These are phyloP conservation scores for Babyrousa celebensis DNA, from an alignment of 2,797 vertebrate genomes.

Conservation along the genomic window DNA sequence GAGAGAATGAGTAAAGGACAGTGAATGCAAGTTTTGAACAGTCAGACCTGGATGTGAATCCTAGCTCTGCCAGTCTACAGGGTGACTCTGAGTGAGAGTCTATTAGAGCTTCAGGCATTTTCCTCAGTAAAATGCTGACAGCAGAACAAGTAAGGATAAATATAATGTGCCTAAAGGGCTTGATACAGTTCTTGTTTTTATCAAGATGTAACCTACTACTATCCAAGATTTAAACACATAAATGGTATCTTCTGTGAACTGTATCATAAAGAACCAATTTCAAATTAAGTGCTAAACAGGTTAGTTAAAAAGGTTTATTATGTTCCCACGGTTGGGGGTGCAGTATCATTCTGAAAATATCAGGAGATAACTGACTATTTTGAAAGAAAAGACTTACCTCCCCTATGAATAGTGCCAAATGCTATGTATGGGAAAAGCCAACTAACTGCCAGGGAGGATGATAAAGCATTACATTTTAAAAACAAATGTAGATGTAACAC, in stretches of 20 bases:
- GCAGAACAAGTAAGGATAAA: background rate
- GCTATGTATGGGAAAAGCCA: conserved; percentile 3
- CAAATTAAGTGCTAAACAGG: conserved; percentile 45
- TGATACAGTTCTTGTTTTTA: background rate
- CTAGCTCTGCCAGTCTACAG: conserved; percentile 6
- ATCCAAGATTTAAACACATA: background rate
- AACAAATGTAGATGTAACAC: conserved; percentile 15
- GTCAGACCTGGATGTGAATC: background rate
- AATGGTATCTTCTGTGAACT: background rate
- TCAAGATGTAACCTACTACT: background rate
- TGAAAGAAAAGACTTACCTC: conserved; percentile 75
- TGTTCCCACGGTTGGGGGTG: background rate
- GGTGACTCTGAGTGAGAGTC: background rate
- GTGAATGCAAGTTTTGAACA: background rate
- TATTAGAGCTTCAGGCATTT: background rate
- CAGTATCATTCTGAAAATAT: conserved; percentile 70
- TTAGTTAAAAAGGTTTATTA: conserved; percentile 51
- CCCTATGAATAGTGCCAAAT: background rate
- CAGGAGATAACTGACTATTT: conserved; percentile 80
- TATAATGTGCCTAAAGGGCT: background rate
- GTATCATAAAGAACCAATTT: conserved; percentile 38
- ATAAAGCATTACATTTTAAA: conserved; percentile 74
- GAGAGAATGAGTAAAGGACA: background rate
- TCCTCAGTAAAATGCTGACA: background rate
- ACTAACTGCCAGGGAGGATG: conserved; percentile 52